phyloP scores from a whole-genome alignment of 2,113 vertebrate species.

The Ophthalmotilapia sp. region DNA sequence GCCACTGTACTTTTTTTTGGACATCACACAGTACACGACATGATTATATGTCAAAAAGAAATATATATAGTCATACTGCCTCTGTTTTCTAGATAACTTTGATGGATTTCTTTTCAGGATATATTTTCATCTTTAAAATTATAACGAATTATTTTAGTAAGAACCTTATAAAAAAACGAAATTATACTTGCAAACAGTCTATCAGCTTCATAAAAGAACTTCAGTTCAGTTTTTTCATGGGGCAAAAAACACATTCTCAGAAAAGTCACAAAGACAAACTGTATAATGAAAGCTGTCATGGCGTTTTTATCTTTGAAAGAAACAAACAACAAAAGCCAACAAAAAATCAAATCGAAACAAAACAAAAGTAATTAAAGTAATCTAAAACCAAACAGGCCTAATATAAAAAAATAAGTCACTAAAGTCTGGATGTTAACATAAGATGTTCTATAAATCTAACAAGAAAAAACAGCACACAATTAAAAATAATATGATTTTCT shows the following conservation, averaged over 20 bases:
- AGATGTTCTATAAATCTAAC: not conserved
- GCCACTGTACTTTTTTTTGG: not conserved
- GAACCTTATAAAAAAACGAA: not conserved
- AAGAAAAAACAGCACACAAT: not conserved
- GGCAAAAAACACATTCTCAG: accelerated
- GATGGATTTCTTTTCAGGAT: not conserved
- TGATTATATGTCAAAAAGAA: not conserved
- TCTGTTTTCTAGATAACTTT: not conserved
- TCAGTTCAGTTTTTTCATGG: not conserved
- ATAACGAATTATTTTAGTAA: not conserved
- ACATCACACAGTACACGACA: not conserved
- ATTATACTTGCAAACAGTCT: not conserved
- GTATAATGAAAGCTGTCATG: not conserved
- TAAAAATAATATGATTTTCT: not conserved
- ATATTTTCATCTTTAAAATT: not conserved
- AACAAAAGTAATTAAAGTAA: not conserved
- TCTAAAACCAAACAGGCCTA: not conserved
- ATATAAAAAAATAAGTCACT: not conserved
- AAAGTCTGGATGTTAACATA: not conserved
- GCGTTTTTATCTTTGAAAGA: not conserved
- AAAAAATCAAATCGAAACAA: not conserved
- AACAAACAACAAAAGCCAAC: not conserved
- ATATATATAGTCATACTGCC: not conserved
- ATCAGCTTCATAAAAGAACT: not conserved
- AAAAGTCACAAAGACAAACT: not conserved